phyloP scores from a whole-genome alignment of 1,140 invertebrate genomes.

The Drosophila melanica region DNA sequence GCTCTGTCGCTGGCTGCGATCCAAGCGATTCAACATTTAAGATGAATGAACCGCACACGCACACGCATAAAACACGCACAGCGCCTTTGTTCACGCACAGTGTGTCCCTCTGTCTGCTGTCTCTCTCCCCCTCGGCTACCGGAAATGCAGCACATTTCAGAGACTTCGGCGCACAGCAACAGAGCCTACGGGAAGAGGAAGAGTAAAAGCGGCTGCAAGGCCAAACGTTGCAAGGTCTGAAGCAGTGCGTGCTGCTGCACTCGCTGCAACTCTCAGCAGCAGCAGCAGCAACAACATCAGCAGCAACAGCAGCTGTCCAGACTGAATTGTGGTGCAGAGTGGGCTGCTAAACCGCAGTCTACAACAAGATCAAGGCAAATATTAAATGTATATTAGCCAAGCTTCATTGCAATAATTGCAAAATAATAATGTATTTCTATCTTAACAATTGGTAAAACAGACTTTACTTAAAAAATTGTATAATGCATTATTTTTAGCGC shows the following conservation, averaged over 20 bases:
- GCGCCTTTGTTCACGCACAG: conserved; percentile 29
- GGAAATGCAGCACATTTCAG: conserved; percentile 79
- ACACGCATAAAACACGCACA: conserved; percentile 66
- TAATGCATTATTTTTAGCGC: no score
- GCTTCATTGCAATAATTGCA: no score
- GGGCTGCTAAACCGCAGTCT: background rate
- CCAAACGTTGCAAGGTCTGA: conserved; percentile 12
- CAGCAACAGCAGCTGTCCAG: conserved; percentile 24
- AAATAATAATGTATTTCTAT: no score
- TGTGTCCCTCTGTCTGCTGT: background rate
- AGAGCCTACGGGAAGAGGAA: background rate
- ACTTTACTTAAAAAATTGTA: no score
- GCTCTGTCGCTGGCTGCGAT: conserved; percentile 1
- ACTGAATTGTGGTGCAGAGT: conserved; percentile 14
- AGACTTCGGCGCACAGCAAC: conserved; percentile 21
- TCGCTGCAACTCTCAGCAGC: conserved; percentile 41
- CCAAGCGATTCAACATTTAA: conserved; percentile 11
- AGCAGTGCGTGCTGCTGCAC: conserved; percentile 56
- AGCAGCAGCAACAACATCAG: background rate
- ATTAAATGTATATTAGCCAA: background rate
- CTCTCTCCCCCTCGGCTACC: conserved; percentile 46
- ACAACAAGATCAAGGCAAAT: no score
- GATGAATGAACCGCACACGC: conserved; percentile 70
- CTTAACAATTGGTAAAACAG: no score
- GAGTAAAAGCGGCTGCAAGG: background rate